Base-by-base conservation (phyloP, 2,888 invertebrate genomes). In the Theretra japonica region DNA sequence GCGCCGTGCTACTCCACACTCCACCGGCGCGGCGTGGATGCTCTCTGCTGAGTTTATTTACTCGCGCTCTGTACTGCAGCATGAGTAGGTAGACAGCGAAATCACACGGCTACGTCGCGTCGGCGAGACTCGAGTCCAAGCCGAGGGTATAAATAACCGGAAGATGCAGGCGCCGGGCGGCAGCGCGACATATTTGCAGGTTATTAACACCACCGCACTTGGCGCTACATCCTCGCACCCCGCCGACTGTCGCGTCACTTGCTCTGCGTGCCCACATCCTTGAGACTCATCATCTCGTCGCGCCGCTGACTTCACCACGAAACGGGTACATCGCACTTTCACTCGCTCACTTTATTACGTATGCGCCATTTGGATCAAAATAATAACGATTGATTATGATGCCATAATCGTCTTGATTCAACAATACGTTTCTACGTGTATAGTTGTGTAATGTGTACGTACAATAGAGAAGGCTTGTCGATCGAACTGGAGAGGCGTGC, bases 111-210 rank as follows among this genome's bases (percentile, higher is more conserved):
- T 19, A 11, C 41, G 17, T 4, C n/a, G 19, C 19, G 17, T 19
- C n/a, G n/a, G 21, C 11, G 7, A n/a, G 62, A 21, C 11, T 57
- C 15, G 57, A 48, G 8, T 48, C 53, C 58, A 15, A 33, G 62
- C 41, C 33, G 30, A 33, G 21, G 41, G 41, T 62, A 62, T 62
- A 41, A 62, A 62, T 62, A 41, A 41, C 33, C 15, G 28, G 19
- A 19, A 28, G 25, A 17, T 59, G 59, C 53, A 53, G 17, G 41
- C 33, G 60, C 6, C 28, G 33, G 19, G 30, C 60, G 30, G 60
- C 19, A 30, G 30, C 33, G 62, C 62, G 62, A 62, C 62, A 62
- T 62, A 33, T 62, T 62, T 62, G 41, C 62, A n/a, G 33, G 41
- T 33, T 62, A 41, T 33, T 62, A 62, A 8, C 62, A 62, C 41